These are phyloP conservation scores for Hycleus cichorii DNA, from an alignment of 1,140 invertebrate species.

Conservation along the genomic window DNA sequence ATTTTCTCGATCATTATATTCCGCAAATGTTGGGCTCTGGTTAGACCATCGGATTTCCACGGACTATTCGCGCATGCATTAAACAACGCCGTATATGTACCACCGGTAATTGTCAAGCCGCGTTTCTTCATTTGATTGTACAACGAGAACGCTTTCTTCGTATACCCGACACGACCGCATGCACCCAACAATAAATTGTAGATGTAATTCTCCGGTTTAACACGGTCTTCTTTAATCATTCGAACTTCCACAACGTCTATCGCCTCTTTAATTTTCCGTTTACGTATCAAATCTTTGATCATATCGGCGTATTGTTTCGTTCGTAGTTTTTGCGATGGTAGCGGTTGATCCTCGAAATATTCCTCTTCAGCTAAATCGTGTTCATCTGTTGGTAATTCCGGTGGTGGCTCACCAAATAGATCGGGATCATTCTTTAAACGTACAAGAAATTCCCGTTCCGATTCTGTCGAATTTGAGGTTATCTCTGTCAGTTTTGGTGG, in stretches of 20 bases:
- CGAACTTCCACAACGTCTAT: constrained; percentile 63
- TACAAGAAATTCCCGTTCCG: constrained; percentile 5
- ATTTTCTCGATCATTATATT: constrained; percentile 61
- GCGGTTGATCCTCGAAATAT: constrained; percentile 42
- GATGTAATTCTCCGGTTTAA: constrained; percentile 68
- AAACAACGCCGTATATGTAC: constrained; percentile 76
- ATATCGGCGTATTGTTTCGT: constrained; percentile 57
- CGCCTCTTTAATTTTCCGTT: constrained; percentile 61
- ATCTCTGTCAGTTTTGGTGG: too few relatives aligned
- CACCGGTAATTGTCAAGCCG: constrained; percentile 55
- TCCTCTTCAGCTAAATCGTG: constrained; percentile 51
- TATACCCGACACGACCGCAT: constrained; percentile 72
- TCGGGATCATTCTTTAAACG: constrained; percentile 44
- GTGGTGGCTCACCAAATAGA: constrained; percentile 43
- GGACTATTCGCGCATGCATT: constrained; percentile 82
- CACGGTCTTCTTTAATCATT: constrained; percentile 67
- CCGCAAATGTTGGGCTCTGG: constrained; percentile 56
- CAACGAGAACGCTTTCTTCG: constrained; percentile 75
- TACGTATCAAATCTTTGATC: constrained; percentile 57
- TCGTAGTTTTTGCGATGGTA: constrained; percentile 44
- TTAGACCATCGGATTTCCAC: constrained; percentile 53
- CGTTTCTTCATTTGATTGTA: constrained; percentile 75
- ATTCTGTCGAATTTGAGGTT: neutral
- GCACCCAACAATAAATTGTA: constrained; percentile 73
- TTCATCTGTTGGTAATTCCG: constrained; percentile 39